phyloP scores from a whole-genome alignment of 2,888 invertebrate species.

The Pammene aurita region DNA sequence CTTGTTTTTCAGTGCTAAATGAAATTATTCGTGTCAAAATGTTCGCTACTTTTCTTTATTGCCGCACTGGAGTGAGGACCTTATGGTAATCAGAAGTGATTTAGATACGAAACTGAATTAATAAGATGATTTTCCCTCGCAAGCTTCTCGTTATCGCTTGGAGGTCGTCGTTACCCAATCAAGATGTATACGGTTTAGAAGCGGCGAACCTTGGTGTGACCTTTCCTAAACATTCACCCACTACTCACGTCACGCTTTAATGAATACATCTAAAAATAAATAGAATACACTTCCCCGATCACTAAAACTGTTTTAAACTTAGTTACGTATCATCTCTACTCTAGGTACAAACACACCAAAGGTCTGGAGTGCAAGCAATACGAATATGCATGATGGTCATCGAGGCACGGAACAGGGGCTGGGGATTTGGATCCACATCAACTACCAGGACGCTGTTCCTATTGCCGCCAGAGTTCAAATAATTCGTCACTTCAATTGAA shows the following conservation, averaged over 20 bases:
- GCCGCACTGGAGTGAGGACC: slow-evolving; percentile 10
- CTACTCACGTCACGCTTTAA: slow-evolving; percentile 44
- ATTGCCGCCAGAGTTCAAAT: too few species aligned
- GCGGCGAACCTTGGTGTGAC: slow-evolving; percentile 57
- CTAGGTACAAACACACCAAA: not conserved
- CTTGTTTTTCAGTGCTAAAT: slow-evolving; percentile 1
- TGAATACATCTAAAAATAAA: slow-evolving; percentile 37
- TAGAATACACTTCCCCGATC: not conserved
- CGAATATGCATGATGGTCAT: not conserved
- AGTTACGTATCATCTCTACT: not conserved
- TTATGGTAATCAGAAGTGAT: slow-evolving; percentile 41
- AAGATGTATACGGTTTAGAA: slow-evolving; percentile 28
- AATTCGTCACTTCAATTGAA: too few species aligned
- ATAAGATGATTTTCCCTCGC: slow-evolving; percentile 50
- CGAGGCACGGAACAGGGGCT: not conserved
- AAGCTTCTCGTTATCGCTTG: slow-evolving; percentile 49
- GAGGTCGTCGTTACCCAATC: slow-evolving; percentile 55
- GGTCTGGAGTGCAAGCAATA: not conserved
- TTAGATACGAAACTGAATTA: slow-evolving; percentile 47
- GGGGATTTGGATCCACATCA: not conserved
- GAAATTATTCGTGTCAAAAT: slow-evolving; percentile 6
- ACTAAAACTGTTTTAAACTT: not conserved
- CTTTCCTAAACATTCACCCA: slow-evolving; percentile 64
- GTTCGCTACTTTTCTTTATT: slow-evolving; percentile 13
- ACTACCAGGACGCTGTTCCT: not conserved